Evolutionary conservation across 2,888 invertebrate genomes (phyloP).

Genomic region (Apotomis turbidana): DNA sequence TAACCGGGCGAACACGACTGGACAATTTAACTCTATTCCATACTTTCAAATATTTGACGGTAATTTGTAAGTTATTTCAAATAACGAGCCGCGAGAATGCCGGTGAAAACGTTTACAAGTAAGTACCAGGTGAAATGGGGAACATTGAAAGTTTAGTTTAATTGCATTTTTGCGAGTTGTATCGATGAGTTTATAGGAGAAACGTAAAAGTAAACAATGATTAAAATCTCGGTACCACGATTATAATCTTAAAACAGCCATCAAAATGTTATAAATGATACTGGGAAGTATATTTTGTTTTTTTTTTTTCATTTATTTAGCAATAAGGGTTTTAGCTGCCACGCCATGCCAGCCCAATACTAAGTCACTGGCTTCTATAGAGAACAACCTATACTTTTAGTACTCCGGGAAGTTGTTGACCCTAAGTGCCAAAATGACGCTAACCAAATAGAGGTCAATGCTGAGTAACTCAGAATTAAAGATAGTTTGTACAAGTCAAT

Average conservation of each 20-base stretch:
- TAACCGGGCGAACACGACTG: conserved; percentile 33
- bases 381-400: too few relatives aligned
- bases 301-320: too few relatives aligned
- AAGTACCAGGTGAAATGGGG: conserved; percentile 30
- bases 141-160: conserved; percentile 27
- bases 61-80: conserved; percentile 35
- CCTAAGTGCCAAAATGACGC: too few relatives aligned
- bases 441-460: background rate
- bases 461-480: background rate
- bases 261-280: too few relatives aligned
- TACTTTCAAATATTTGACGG: conserved; percentile 43
- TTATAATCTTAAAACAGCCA: too few relatives aligned
- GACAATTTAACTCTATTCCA: conserved; percentile 32
- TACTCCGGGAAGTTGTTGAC: too few relatives aligned
- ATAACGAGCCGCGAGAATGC: conserved; percentile 31
- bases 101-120: conserved; percentile 24
- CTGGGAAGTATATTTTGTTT: too few relatives aligned
- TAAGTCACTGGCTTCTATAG: background rate
- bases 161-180: conserved; percentile 21
- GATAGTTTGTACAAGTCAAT: conserved; percentile 1
- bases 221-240: conserved; percentile 3
- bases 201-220: conserved; percentile 10
- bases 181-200: conserved; percentile 12
- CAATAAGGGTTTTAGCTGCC: too few relatives aligned
- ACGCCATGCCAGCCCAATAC: too few relatives aligned